Percentiles rank a stretch among this genome's conserved stretches.
Evolutionary conservation across 37 sponge, comb jelly and placozoan genomes (phyloP).

Genomic region (Mnemiopsis leidyi): DNA sequence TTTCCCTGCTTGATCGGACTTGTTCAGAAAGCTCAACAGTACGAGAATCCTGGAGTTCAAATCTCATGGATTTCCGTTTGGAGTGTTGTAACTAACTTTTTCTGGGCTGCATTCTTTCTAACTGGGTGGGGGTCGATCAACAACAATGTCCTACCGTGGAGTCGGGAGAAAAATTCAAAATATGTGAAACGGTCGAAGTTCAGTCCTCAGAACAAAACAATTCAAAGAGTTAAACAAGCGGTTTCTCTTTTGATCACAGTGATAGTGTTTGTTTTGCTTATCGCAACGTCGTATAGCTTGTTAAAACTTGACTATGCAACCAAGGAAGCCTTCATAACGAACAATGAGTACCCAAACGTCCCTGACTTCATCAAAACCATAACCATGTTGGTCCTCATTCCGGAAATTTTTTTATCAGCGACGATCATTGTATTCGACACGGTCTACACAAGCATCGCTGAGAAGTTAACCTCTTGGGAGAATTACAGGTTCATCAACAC

Average conservation of each 20-base stretch:
- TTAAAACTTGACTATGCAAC: neutral
- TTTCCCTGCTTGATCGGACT: conserved; percentile 10
- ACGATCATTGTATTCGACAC: neutral
- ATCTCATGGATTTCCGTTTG: neutral
- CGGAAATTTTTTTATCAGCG: neutral
- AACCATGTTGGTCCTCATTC: neutral
- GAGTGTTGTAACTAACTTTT: neutral
- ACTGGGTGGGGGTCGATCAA: neutral
- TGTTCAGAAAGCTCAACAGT: neutral
- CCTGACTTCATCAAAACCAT: neutral
- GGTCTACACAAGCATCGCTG: neutral
- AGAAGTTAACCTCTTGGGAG: neutral
- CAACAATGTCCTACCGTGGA: neutral
- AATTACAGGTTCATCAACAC: neutral
- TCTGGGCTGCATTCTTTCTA: neutral
- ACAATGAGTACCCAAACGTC: neutral
- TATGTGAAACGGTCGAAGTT: neutral
- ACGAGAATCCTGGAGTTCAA: neutral
- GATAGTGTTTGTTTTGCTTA: neutral
- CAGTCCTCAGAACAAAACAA: neutral
- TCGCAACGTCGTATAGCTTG: conserved; percentile 3
- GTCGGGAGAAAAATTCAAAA: neutral
- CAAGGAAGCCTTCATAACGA: neutral
- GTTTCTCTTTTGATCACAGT: neutral
- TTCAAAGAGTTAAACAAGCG: neutral